Base-by-base conservation (phyloP, 2,888 invertebrate genomes). In the Hirtodrosophila trivittata region DNA sequence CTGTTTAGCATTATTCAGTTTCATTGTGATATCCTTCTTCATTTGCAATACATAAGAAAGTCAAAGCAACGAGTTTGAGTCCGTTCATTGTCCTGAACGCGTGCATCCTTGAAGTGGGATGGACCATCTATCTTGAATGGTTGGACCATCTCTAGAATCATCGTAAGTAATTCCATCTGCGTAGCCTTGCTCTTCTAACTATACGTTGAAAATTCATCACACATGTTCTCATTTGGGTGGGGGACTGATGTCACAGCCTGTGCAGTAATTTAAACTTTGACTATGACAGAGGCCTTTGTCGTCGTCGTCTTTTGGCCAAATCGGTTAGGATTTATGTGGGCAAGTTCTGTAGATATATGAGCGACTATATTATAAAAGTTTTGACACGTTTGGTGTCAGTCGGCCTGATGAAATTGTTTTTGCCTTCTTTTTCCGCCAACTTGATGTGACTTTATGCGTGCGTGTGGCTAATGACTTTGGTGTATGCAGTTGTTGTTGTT, bases 321-420 rank as follows among this genome's bases (percentile, higher is more conserved):
- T 28, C 35, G 49, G 30, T 4, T 30, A 43, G 63, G 78, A 78
- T 82, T 77, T 77, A 75, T 78, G 66, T 43, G 39, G 33, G 59
- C 52, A 55, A 65, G 50, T 56, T 60, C 13, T 8, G 39, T 41
- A 66, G 60, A 59, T 77, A 66, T 60, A 67, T 59, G 57, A 57
- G 74, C 71, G 83, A 86, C 86, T 86, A 87, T 86, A 86, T 86
- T 86, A 86, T 86, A 71, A 85, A 86, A 86, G 86, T 86, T 86
- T 77, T 68, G 75, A 78, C 86, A 81, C 80, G 86, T 84, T 85
- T 77, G 74, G 68, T 75, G 68, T 54, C 65, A 54, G 63, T 76
- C 35, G 62, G 71, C 75, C 46, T 78, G 78, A 78, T 83, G 70
- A 75, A 78, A 70, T 78, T 84, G 82, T 74, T 76, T 73, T 38